Percentiles rank a stretch among this genome's conserved stretches.
Conservation (phyloP, 2,888 invertebrate genomes). For the Phasia obesa region DNA sequence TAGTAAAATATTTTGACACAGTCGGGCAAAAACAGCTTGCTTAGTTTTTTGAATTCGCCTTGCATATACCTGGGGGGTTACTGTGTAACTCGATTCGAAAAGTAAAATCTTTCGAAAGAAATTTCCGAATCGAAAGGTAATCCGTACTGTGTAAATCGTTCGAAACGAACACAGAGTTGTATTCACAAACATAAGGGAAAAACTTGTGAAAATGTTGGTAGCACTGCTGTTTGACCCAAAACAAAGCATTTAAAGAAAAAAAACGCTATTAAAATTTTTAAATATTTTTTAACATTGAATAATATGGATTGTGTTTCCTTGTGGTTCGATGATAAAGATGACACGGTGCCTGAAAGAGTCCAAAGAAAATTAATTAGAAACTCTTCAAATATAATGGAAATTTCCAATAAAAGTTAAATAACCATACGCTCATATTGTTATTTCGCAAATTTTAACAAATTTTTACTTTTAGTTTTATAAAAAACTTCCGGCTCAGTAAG, state of each 20-base stretch:
- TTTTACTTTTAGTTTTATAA: background rate
- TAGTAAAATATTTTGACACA: too few relatives aligned
- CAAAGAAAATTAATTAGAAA: constrained; percentile 8
- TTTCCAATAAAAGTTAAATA: constrained; percentile 7
- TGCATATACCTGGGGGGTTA: background rate
- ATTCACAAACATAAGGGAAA: constrained; percentile 10
- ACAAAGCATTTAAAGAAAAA: constrained; percentile 13
- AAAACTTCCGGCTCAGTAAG: constrained; percentile 9
- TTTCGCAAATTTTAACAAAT: background rate
- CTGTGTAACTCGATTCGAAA: background rate
- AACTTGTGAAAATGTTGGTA: constrained; percentile 10
- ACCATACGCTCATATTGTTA: constrained; percentile 10
- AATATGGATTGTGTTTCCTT: constrained; percentile 12
- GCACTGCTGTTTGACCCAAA: constrained; percentile 12
- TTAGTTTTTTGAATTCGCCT: too few relatives aligned
- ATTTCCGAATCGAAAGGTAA: background rate
- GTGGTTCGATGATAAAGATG: constrained; percentile 12
- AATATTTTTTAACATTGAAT: constrained; percentile 14
- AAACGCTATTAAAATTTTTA: constrained; percentile 12
- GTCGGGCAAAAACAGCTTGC: too few relatives aligned
- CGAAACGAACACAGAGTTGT: constrained; percentile 12
- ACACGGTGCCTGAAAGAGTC: constrained; percentile 10
- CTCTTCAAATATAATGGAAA: constrained; percentile 2
- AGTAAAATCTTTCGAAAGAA: constrained; percentile 10
- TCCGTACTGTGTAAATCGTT: constrained; percentile 1